Base-by-base conservation (phyloP, 1,140 invertebrate species). In the Aphelinus atriplicis region DNA sequence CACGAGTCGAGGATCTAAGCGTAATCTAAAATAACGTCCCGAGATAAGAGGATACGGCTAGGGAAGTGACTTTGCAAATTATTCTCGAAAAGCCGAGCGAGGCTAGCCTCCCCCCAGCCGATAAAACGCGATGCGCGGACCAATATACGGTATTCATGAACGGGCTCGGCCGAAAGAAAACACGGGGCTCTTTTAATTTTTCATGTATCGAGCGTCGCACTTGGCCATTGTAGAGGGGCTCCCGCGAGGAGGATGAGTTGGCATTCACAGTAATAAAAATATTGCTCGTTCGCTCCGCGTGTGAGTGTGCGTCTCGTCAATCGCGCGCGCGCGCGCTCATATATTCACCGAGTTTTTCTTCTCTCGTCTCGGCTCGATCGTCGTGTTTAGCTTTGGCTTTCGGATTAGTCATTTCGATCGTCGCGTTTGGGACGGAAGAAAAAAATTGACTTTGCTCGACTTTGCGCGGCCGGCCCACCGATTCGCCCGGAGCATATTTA, bases 131-230 rank as follows among this genome's bases (percentile, higher is more conserved):
- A 55, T 55, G 51, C 64, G 48, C 26, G 63, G 48, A 48, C 50
- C 43, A 51, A 53, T 9, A 26, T 26, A 50, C 46, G 47, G 26
- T n/a, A 2, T 64, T 26, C 26, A 26, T 26, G 26, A 26, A 51
- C 42, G 51, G 3, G n/a, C 7, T 2, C 10, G 48, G 45, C 2
- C 3, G 45, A 72, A 72, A 50, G 55, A 72, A 65, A 72, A 72
- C 70, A 71, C 70, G 56, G 70, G 51, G 65, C 61, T 26, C 63
- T 73, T 73, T 66, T 65, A 73, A 65, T 73, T 73, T 73, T 66
- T 73, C 63, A 26, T 58, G 43, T 64, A 48, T 64, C 70, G 62
- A 64, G 7, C 7, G 61, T 42, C 7, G 43, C 65, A 43, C 53
- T 43, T 51, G 51, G 51, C 48, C 62, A 10, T 71, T 63, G 58